Percentiles rank a stretch among this genome's conserved stretches.
Conservation (phyloP, 2,888 invertebrate species). For the Tinea trinotella region DNA sequence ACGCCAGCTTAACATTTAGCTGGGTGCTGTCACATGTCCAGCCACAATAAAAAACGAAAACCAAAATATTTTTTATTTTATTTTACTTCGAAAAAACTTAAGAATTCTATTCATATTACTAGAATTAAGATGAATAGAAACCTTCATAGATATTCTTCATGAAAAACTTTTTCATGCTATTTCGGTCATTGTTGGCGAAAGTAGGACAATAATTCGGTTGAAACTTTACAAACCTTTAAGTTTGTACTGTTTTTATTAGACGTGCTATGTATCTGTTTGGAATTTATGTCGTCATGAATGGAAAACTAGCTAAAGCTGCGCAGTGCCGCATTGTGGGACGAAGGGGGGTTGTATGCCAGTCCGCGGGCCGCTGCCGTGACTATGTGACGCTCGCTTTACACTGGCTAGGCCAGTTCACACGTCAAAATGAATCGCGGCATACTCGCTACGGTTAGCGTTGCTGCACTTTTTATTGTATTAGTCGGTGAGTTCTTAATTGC, state of each 20-base stretch:
- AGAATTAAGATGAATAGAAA: too few species aligned
- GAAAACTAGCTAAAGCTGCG: slow-evolving; percentile 33
- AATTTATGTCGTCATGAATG: slow-evolving; percentile 19
- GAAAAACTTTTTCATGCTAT: background rate
- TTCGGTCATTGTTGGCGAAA: background rate
- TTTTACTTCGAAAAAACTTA: too few species aligned
- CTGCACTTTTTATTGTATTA: slow-evolving; percentile 15
- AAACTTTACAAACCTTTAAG: too few species aligned
- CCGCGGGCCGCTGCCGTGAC: slow-evolving; percentile 31
- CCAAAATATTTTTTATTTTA: too few species aligned
- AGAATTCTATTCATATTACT: too few species aligned
- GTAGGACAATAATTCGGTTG: too few species aligned
- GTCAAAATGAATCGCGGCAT: slow-evolving; percentile 51
- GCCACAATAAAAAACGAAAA: too few species aligned
- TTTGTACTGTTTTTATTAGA: too few species aligned
- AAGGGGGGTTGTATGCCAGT: slow-evolving; percentile 39
- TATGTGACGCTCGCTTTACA: slow-evolving; percentile 19
- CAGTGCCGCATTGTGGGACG: slow-evolving; percentile 68
- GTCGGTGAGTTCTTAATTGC: slow-evolving; percentile 18
- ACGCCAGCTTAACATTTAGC: too few species aligned
- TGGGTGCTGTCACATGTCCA: too few species aligned
- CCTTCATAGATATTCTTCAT: too few species aligned
- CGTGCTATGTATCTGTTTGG: background rate
- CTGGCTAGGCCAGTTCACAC: slow-evolving; percentile 23
- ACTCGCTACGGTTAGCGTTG: slow-evolving; percentile 18